Percentiles rank a stretch among this genome's conserved stretches.
These are phyloP conservation scores for Melanotaenia duboulayi DNA, from an alignment of 2,113 vertebrate genomes.

Conservation along the genomic window DNA sequence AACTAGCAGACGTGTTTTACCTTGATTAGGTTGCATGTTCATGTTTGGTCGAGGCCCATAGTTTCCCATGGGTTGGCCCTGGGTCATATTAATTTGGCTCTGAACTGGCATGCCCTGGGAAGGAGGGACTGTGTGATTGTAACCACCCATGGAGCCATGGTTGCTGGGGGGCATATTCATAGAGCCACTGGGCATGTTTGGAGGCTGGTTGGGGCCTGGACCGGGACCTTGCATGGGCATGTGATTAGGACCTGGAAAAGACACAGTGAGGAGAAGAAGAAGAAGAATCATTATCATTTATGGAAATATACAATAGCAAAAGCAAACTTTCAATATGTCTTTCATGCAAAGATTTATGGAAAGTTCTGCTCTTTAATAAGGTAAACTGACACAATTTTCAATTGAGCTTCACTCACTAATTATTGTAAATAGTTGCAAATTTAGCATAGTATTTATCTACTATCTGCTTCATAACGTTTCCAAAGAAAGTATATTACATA, in stretches of 20 bases:
- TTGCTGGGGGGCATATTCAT: slow-evolving; percentile 96
- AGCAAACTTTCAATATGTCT: no score
- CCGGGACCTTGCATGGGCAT: slow-evolving; percentile 98
- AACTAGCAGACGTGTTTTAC: slow-evolving; percentile 72
- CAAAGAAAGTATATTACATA: no score
- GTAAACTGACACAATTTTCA: no score
- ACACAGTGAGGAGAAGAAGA: not conserved
- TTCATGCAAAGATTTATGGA: not conserved
- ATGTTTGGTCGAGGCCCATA: slow-evolving; percentile 97
- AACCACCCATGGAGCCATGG: slow-evolving; percentile 95
- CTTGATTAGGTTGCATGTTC: slow-evolving; percentile 98
- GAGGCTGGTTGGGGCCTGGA: slow-evolving; percentile 94
- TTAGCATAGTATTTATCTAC: no score
- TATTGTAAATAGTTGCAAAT: no score
- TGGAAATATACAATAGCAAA: no score
- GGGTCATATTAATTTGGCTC: slow-evolving; percentile 97
- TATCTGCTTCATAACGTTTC: no score
- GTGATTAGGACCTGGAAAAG: slow-evolving; percentile 91
- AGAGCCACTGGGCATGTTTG: slow-evolving; percentile 92
- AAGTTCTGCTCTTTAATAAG: no score
- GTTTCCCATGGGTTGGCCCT: slow-evolving; percentile 94
- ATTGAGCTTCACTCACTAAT: no score
- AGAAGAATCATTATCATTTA: not conserved
- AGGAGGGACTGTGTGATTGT: slow-evolving; percentile 93
- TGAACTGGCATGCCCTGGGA: slow-evolving; percentile 94